These are phyloP conservation scores for Brachionus rotundiformis DNA, from an alignment of 1,140 invertebrate species.

Conservation along the genomic window DNA sequence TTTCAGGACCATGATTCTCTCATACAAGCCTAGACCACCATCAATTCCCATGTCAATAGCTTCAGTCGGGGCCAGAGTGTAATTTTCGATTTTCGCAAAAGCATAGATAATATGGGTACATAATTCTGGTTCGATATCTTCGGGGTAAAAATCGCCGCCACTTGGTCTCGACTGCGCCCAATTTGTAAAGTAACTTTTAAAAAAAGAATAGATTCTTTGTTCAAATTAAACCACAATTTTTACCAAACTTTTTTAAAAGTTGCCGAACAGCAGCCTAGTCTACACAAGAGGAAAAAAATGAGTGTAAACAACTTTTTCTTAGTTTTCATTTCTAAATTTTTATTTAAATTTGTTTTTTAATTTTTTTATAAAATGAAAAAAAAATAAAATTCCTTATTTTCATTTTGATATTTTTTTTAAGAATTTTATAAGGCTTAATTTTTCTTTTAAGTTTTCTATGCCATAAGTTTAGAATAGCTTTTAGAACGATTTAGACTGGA, in stretches of 20 bases:
- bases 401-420: background rate
- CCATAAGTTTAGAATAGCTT: background rate
- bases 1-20: constrained; percentile 26
- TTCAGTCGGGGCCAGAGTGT: constrained; percentile 77
- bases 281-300: background rate
- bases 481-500: background rate
- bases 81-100: constrained; percentile 72
- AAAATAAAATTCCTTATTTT: too few relatives aligned
- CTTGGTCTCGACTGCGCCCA: constrained; percentile 86
- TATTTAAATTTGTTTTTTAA: background rate
- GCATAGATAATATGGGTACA: constrained; percentile 91
- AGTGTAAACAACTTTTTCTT: background rate
- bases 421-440: background rate
- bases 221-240: background rate
- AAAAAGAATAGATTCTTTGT: background rate
- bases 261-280: background rate
- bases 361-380: too few relatives aligned
- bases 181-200: constrained; percentile 82
- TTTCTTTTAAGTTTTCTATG: background rate
- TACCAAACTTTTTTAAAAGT: constrained; percentile 36
- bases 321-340: background rate
- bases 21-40: constrained; percentile 24
- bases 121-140: constrained; percentile 78
- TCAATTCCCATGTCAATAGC: constrained; percentile 72
- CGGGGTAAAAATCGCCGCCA: constrained; percentile 79